A percentile compares a stretch with the other conserved stretches of the same genome.
Conservation (phyloP, 2,888 invertebrate species). For the Epiblema foenella region DNA sequence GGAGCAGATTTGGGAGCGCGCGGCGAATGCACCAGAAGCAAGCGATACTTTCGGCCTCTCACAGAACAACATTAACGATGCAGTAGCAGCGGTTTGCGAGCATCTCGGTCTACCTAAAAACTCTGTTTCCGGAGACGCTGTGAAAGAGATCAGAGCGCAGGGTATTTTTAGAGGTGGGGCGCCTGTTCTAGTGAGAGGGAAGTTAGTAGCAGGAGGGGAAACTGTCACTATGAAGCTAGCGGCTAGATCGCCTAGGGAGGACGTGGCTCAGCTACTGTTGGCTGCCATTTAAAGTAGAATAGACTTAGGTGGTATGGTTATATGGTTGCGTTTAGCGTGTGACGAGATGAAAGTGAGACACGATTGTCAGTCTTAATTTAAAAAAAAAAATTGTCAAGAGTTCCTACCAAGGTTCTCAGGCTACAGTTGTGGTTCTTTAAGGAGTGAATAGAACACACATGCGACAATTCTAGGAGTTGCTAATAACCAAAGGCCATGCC, state of each 20-base stretch:
- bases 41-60: constrained; percentile 97
- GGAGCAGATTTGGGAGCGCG: constrained; percentile 91
- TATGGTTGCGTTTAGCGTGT: not conserved
- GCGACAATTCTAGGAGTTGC: too few relatives aligned
- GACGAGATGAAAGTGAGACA: not conserved
- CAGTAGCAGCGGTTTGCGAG: constrained; percentile 74
- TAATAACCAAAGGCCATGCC: too few relatives aligned
- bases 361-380: too few relatives aligned
- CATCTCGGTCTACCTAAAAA: constrained; percentile 70
- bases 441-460: too few relatives aligned
- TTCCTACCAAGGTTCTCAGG: too few relatives aligned
- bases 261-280: constrained; percentile 94
- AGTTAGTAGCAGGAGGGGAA: constrained; percentile 88
- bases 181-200: constrained; percentile 94
- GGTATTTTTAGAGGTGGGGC: constrained; percentile 96
- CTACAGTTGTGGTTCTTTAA: too few relatives aligned
- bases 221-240: constrained; percentile 96
- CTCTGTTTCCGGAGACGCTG: constrained; percentile 70
- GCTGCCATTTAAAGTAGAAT: constrained; percentile 79
- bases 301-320: not conserved
- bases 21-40: constrained; percentile 88
- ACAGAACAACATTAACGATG: constrained; percentile 69
- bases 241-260: constrained; percentile 93
- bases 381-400: too few relatives aligned
- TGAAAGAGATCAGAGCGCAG: constrained; percentile 74